A percentile compares a stretch with the other conserved stretches of the same genome.
Evolutionary conservation across 2,113 vertebrate genomes (phyloP).

Genomic region (Empidonax alnorum): DNA sequence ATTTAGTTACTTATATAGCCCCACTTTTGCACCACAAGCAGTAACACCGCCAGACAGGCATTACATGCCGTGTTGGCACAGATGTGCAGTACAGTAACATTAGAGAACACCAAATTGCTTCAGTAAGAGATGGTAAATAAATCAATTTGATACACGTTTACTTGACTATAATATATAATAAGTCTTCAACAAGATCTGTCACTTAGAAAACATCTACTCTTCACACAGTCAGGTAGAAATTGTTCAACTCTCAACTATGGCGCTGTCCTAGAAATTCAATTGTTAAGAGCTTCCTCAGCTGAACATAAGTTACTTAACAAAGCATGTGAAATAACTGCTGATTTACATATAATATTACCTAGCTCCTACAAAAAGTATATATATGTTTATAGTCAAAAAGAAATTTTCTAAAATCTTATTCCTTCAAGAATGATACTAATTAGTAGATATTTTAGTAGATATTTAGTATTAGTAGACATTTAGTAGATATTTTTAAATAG

Average conservation of each 20-base stretch:
- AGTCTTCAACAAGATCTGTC: background rate
- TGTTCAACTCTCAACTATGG: background rate
- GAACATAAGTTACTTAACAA: background rate
- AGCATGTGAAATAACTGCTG: background rate
- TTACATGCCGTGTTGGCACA: rapidly evolving
- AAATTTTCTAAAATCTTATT: background rate
- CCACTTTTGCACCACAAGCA: background rate
- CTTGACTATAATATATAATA: background rate
- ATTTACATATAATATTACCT: background rate
- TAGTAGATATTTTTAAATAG: background rate
- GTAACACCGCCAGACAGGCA: background rate
- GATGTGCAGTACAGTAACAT: rapidly evolving
- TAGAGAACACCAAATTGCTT: background rate
- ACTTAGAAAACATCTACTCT: background rate
- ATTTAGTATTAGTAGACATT: no score
- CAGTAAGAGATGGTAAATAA: background rate
- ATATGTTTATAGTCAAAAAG: background rate
- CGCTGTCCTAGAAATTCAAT: background rate
- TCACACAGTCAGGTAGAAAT: background rate
- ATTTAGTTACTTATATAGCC: background rate
- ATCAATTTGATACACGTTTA: background rate
- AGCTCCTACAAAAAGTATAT: background rate
- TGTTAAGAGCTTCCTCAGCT: background rate
- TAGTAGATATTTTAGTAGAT: background rate
- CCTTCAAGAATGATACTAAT: background rate